Percentiles rank a stretch among this genome's conserved stretches.
These are phyloP conservation scores for Cyrtorhinus lividipennis DNA, from an alignment of 1,140 invertebrate species.

Conservation along the genomic window DNA sequence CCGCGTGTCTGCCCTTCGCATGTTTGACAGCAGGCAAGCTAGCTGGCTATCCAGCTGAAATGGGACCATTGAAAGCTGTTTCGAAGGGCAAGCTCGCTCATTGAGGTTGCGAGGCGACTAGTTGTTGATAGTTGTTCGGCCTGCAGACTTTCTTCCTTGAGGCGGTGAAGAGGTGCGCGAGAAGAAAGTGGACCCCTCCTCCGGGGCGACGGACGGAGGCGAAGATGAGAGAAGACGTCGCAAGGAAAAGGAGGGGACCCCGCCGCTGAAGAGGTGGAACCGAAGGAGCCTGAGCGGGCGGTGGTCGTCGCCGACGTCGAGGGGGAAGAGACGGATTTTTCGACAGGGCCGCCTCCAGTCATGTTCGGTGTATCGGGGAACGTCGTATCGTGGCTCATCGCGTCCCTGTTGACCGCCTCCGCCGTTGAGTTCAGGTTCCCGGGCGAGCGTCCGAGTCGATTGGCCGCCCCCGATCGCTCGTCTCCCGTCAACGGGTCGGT, in stretches of 20 bases:
- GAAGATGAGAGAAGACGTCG: not conserved
- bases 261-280: not conserved
- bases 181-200: constrained; percentile 2
- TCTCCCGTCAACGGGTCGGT: constrained; percentile 16
- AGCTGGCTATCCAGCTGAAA: too few relatives aligned
- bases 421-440: constrained; percentile 20
- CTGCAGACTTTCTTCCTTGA: not conserved
- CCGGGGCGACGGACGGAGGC: not conserved
- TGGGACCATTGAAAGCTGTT: too few relatives aligned
- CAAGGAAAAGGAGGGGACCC: not conserved
- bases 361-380: constrained; percentile 15
- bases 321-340: not conserved
- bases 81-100: not conserved
- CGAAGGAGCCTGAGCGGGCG: not conserved
- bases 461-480: constrained; percentile 25
- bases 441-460: constrained; percentile 22
- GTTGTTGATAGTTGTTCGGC: not conserved
- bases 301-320: not conserved
- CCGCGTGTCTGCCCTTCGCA: too few relatives aligned
- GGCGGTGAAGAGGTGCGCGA: not conserved
- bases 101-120: not conserved
- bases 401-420: constrained; percentile 7
- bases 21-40: too few relatives aligned
- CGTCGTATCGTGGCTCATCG: constrained; percentile 1
- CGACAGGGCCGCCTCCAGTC: not conserved